These are phyloP conservation scores for Pseudoips prasinana DNA, from an alignment of 2,888 invertebrate genomes.

Conservation along the genomic window DNA sequence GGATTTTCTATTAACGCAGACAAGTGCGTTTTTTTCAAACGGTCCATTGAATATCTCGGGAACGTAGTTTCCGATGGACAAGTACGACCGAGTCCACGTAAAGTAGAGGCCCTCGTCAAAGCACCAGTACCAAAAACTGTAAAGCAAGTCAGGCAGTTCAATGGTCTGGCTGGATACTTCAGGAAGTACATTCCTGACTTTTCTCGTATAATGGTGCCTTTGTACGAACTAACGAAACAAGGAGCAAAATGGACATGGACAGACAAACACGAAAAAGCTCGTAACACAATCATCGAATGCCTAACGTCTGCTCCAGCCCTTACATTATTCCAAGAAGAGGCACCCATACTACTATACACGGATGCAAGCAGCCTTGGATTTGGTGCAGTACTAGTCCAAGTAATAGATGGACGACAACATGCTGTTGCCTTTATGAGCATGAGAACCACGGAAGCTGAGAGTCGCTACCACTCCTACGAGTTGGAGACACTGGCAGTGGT, in stretches of 20 bases:
- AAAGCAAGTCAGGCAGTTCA: constrained; percentile 25
- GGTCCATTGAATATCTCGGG: constrained; percentile 32
- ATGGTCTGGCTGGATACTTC: constrained; percentile 22
- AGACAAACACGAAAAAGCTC: constrained; percentile 21
- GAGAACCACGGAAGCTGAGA: constrained; percentile 16
- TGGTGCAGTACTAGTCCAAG: constrained; percentile 3
- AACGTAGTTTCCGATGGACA: constrained; percentile 28
- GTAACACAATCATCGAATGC: constrained; percentile 9
- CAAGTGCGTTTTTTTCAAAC: constrained; percentile 30
- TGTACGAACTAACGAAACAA: constrained; percentile 25
- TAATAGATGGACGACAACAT: constrained; percentile 5
- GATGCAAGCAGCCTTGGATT: constrained; percentile 8
- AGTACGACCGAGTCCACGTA: constrained; percentile 32
- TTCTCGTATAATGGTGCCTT: constrained; percentile 18
- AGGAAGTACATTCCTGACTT: constrained; percentile 24
- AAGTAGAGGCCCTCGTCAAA: constrained; percentile 32
- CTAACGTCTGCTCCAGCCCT: constrained; percentile 3
- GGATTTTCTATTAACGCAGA: constrained; percentile 37
- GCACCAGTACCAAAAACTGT: constrained; percentile 28
- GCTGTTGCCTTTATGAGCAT: constrained; percentile 10
- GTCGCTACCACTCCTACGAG: constrained; percentile 19
- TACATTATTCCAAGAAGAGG: constrained; percentile 6
- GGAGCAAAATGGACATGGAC: constrained; percentile 22
- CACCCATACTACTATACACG: constrained; percentile 8
- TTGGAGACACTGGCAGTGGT: constrained; percentile 19